These are phyloP conservation scores for Ooceraea biroi DNA, from an alignment of 1,140 invertebrate species.

Conservation along the genomic window DNA sequence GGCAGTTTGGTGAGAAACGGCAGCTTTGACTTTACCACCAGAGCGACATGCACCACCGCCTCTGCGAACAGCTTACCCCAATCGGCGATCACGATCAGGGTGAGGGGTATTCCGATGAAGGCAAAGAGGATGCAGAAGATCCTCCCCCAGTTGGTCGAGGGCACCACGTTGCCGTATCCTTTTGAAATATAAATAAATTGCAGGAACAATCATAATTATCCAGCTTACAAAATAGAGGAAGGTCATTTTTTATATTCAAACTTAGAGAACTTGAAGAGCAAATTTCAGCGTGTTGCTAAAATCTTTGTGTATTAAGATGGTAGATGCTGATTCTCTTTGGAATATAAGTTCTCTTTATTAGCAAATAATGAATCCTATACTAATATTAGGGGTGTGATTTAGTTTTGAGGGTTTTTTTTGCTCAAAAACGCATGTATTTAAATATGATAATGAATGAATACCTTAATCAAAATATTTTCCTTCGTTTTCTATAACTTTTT, in stretches of 20 bases:
- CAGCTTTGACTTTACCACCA: slow-evolving; percentile 72
- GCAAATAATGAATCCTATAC: not conserved
- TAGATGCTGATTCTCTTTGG: not conserved
- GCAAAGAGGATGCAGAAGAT: slow-evolving; percentile 97
- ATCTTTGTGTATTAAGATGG: not conserved
- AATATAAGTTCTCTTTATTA: not conserved
- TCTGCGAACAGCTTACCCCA: slow-evolving; percentile 95
- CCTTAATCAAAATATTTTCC: no score
- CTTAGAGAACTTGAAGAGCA: not conserved
- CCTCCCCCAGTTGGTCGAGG: slow-evolving; percentile 93
- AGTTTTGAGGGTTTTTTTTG: no score
- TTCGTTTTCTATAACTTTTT: no score
- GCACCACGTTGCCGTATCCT: slow-evolving; percentile 98
- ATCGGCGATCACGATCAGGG: slow-evolving; percentile 96
- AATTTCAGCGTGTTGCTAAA: not conserved
- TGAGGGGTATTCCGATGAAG: slow-evolving; percentile 96
- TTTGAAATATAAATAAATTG: slow-evolving; percentile 68
- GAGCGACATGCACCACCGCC: slow-evolving; percentile 86
- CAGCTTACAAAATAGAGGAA: not conserved
- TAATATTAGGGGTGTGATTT: slow-evolving; percentile 13
- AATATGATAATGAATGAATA: no score
- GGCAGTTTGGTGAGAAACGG: slow-evolving; percentile 65
- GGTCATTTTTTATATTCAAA: slow-evolving; percentile 63
- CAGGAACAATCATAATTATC: slow-evolving; percentile 6
- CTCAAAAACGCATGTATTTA: no score